These are phyloP conservation scores for Nautilus pompilius DNA, from an alignment of 1,140 invertebrate species.

Conservation along the genomic window DNA sequence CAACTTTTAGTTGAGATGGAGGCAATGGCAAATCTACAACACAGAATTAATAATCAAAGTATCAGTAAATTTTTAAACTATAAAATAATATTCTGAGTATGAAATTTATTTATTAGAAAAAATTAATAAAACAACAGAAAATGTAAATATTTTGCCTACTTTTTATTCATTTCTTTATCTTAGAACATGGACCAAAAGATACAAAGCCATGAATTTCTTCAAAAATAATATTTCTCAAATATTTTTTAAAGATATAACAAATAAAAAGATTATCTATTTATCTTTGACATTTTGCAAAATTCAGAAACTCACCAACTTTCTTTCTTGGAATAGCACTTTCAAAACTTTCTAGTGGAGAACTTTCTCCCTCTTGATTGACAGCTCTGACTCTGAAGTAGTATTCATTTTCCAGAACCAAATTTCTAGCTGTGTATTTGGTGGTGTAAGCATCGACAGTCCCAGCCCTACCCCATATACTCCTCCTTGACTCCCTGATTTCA, in stretches of 20 bases:
- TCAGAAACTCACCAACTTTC: slow-evolving; percentile 25
- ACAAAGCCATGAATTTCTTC: too few relatives aligned
- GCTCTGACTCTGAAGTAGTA: slow-evolving; percentile 94
- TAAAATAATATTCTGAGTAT: too few relatives aligned
- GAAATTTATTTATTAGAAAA: too few relatives aligned
- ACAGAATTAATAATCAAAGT: slow-evolving; percentile 60
- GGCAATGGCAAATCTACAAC: slow-evolving; percentile 74
- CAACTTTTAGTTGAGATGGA: slow-evolving; percentile 66
- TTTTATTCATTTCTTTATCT: too few relatives aligned
- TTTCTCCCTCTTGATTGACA: slow-evolving; percentile 76
- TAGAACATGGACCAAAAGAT: too few relatives aligned
- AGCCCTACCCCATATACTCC: slow-evolving; percentile 71
- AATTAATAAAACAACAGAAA: too few relatives aligned
- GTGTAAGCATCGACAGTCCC: slow-evolving; percentile 61
- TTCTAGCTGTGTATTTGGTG: slow-evolving; percentile 62
- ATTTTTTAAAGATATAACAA: not conserved
- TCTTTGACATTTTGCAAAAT: not conserved
- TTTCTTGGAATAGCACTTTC: slow-evolving; percentile 62
- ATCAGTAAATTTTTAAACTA: too few relatives aligned
- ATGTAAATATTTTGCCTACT: too few relatives aligned
- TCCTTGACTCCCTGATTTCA: slow-evolving; percentile 80
- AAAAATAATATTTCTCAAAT: not conserved
- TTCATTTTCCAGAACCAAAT: slow-evolving; percentile 74
- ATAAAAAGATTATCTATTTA: too few relatives aligned
- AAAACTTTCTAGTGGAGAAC: slow-evolving; percentile 75